Evolutionary conservation across 2,113 vertebrate species (phyloP).

Genomic region (Malurus cyaneus): DNA sequence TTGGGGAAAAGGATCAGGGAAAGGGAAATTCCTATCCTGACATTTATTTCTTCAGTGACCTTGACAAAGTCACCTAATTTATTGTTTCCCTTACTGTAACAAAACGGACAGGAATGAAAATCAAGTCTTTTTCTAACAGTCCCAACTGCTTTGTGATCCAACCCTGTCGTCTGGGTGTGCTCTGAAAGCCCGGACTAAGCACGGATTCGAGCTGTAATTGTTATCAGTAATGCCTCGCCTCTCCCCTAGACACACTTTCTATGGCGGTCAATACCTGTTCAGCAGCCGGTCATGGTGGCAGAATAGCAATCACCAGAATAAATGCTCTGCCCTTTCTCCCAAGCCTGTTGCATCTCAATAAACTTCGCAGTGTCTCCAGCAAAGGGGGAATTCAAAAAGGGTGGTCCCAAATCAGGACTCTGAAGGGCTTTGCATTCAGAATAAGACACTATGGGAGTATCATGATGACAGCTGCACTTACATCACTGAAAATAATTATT

Average conservation of each 20-base stretch:
- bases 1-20: constrained; percentile 8
- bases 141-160: not conserved
- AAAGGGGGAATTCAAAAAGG: constrained; percentile 46
- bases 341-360: constrained; percentile 69
- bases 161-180: not conserved
- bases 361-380: constrained; percentile 11
- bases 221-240: not conserved
- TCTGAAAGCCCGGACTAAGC: not conserved
- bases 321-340: constrained; percentile 47
- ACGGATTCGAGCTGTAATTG: not conserved
- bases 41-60: constrained; percentile 55
- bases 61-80: constrained; percentile 65
- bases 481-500: constrained; percentile 70
- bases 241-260: constrained; percentile 3
- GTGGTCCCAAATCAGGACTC: constrained; percentile 46
- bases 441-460: constrained; percentile 59
- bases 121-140: not conserved
- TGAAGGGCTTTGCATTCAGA: constrained; percentile 51
- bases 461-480: constrained; percentile 62
- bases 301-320: constrained; percentile 38
- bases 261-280: constrained; percentile 47
- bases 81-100: constrained; percentile 49
- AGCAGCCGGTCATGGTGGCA: not conserved
- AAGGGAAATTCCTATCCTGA: constrained; percentile 56
- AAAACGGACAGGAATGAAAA: constrained; percentile 22